A percentile compares a stretch with the other conserved stretches of the same genome.
Evolutionary conservation across 1,140 invertebrate genomes (phyloP).

Genomic region (Battus philenor): DNA sequence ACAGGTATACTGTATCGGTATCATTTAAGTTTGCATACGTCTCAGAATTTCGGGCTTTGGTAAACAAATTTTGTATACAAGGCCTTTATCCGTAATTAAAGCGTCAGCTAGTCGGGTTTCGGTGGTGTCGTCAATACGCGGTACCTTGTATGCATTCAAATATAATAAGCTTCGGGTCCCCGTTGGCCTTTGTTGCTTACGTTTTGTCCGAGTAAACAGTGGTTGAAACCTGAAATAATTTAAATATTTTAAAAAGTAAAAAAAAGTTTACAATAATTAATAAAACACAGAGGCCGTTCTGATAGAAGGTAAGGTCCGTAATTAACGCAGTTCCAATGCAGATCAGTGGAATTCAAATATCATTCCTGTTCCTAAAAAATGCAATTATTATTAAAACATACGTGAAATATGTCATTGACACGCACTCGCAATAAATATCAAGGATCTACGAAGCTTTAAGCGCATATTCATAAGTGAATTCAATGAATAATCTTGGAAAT

Average conservation of each 20-base stretch:
- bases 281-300: neutral
- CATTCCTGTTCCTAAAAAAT: too few species aligned
- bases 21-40: constrained; percentile 12
- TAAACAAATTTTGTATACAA: constrained; percentile 14
- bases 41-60: constrained; percentile 9
- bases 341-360: too few species aligned
- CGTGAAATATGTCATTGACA: too few species aligned
- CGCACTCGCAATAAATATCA: too few species aligned
- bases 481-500: too few species aligned
- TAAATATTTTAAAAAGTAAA: neutral
- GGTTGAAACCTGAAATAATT: too few species aligned
- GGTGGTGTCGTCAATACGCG: constrained; percentile 11
- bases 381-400: too few species aligned
- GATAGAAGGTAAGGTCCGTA: neutral
- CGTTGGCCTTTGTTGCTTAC: constrained; percentile 6
- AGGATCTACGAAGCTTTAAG: too few species aligned
- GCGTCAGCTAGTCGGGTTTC: constrained; percentile 11
- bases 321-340: too few species aligned
- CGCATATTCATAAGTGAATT: too few species aligned
- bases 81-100: constrained; percentile 13
- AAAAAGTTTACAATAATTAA: neutral
- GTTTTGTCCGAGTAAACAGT: too few species aligned
- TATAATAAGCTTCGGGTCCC: constrained; percentile 9
- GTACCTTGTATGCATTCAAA: constrained; percentile 6
- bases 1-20: too few species aligned